These are phyloP conservation scores for Spizaetus ornatus DNA, from an alignment of 2,113 vertebrate species.

Conservation along the genomic window DNA sequence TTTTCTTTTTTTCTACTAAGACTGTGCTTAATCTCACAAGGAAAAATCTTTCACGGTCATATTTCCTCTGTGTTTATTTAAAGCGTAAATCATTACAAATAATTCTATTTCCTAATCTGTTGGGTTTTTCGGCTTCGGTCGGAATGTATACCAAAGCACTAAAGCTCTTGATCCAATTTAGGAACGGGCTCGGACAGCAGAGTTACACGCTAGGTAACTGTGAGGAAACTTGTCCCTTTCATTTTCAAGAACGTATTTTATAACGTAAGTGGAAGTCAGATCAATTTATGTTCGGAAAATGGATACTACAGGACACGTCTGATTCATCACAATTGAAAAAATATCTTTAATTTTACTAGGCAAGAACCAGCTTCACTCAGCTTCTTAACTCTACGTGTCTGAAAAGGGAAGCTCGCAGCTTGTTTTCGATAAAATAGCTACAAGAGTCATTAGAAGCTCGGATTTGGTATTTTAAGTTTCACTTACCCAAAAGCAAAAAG, in stretches of 20 bases:
- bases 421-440: neutral
- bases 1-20: neutral
- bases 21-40: neutral
- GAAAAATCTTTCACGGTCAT: neutral
- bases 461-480: neutral
- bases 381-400: neutral
- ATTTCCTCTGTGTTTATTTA: neutral
- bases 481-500: neutral
- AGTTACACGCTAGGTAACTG: neutral
- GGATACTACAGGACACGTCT: neutral
- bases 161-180: neutral
- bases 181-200: neutral
- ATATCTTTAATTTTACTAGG: neutral
- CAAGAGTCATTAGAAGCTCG: neutral
- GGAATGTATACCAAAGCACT: neutral
- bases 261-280: neutral
- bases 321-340: neutral
- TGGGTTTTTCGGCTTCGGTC: neutral
- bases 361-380: neutral
- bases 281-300: neutral
- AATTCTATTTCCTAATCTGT: neutral
- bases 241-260: neutral
- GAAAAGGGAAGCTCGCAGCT: neutral
- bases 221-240: neutral
- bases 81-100: neutral